Base-by-base conservation (phyloP, 2,113 vertebrate genomes). In the Tupaia chinensis region DNA sequence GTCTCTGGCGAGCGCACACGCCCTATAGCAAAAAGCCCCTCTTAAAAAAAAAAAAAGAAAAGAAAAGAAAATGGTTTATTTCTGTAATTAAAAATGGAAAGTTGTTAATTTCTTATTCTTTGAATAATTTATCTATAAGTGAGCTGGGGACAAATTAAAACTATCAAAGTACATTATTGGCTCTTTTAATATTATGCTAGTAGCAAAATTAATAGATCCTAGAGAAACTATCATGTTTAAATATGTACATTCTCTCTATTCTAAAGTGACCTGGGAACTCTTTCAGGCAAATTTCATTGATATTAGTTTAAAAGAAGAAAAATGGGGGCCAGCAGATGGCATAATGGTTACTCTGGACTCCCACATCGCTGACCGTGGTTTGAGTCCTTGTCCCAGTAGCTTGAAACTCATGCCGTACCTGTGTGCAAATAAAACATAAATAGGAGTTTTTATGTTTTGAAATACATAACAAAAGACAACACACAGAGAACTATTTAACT, bases 171-270 rank as follows among this genome's bases (percentile, higher is more conserved):
- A 27, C 9, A 56, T 93, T 93, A 15, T n/a, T 96, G 25, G 20
- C 29, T 94, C 12, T 94, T 84, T 72, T 90, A 16, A 11, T 93
- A 72, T 3, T 81, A 7, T 72, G 73, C 8, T 82, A 91, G 66
- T 80, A 94, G 61, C 69, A 94, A 94, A 85, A 27, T 34, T 84
- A 69, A 32, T 84, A 68, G 63, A 72, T 89, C 32, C 15, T 87
- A 83, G 65, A n/a, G 86, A 89, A 86, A 44, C 44, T 72, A 19
- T 10, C 9, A 5, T 7, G 0, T 76, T 93, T 76, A 72, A 79
- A n/a, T 23, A 54, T 76, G 17, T 65, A 11, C 68, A 69, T 11
- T 32, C 8, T 5, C 66, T 69, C 7, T 88, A 3, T 69, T 93
- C 22, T 34, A 77, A 56, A 14, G 25, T 89, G 66, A 79, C 5